Evolutionary conservation across 2,113 vertebrate genomes (phyloP).

Genomic region (Miniopterus natalensis): DNA sequence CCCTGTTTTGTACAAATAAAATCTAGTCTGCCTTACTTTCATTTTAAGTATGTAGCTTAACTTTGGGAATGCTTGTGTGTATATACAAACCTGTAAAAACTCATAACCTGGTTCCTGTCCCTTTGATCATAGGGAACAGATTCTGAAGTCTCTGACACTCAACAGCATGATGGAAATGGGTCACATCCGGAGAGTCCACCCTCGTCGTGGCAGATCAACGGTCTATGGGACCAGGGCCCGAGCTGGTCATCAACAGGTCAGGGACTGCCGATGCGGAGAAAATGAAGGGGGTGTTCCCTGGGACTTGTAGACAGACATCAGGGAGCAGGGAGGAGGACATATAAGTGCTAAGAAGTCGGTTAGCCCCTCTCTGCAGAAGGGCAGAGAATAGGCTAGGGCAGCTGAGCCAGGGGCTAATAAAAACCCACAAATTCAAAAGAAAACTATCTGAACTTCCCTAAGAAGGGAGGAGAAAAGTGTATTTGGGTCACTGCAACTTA

Average conservation of each 20-base stretch:
- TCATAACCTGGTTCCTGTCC: not conserved
- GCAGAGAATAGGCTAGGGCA: not conserved
- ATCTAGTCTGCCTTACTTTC: not conserved
- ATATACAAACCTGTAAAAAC: not conserved
- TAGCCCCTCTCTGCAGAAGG: not conserved
- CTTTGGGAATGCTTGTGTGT: not conserved
- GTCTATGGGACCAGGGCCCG: not conserved
- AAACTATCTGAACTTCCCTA: not conserved
- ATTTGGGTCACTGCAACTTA: not conserved
- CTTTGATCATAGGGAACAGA: not conserved
- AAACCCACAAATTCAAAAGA: not conserved
- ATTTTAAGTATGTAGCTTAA: slow-evolving; percentile 47
- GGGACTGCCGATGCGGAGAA: not conserved
- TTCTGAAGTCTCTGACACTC: not conserved
- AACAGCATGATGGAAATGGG: not conserved
- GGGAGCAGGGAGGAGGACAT: not conserved
- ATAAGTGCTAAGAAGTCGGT: not conserved
- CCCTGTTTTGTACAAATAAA: not conserved
- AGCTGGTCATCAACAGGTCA: not conserved
- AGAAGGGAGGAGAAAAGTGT: not conserved
- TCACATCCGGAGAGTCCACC: not conserved
- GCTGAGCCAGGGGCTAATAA: not conserved
- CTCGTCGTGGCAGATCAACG: not conserved
- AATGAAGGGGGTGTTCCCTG: not conserved
- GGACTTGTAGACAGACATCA: not conserved